These are phyloP conservation scores for Loris lydekkerianus DNA, from an alignment of 2,797 vertebrate genomes.

Conservation along the genomic window DNA sequence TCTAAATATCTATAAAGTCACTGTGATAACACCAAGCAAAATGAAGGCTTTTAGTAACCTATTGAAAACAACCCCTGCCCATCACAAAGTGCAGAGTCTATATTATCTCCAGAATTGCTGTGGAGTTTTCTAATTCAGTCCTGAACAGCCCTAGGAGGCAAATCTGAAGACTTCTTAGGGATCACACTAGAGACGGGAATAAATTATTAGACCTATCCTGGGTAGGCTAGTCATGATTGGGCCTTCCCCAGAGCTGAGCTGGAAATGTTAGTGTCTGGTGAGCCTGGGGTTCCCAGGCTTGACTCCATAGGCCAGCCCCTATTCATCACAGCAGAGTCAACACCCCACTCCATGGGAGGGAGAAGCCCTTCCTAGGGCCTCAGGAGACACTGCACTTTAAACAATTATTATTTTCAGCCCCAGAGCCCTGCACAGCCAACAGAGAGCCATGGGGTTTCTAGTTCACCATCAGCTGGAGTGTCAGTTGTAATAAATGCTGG, in stretches of 20 bases:
- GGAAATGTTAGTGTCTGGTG: background rate
- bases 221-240: background rate
- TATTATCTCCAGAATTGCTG: background rate
- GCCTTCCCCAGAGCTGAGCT: background rate
- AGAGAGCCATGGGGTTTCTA: background rate
- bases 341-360: background rate
- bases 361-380: background rate
- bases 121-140: background rate
- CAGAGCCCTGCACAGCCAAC: background rate
- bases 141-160: background rate
- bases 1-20: background rate
- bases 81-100: background rate
- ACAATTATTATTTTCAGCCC: constrained; percentile 2
- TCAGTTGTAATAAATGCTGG: background rate
- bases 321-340: background rate
- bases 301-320: background rate
- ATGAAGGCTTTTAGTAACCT: background rate
- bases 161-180: background rate
- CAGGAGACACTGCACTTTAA: background rate
- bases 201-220: background rate
- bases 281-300: background rate
- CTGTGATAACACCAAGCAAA: constrained; percentile 5
- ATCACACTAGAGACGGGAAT: background rate
- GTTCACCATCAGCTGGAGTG: background rate
- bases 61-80: background rate